Evolutionary conservation across 1,140 invertebrate genomes (phyloP), one percentile per base, ranked within the genome.

Genomic region (Dendroctonus ponderosae): DNA sequence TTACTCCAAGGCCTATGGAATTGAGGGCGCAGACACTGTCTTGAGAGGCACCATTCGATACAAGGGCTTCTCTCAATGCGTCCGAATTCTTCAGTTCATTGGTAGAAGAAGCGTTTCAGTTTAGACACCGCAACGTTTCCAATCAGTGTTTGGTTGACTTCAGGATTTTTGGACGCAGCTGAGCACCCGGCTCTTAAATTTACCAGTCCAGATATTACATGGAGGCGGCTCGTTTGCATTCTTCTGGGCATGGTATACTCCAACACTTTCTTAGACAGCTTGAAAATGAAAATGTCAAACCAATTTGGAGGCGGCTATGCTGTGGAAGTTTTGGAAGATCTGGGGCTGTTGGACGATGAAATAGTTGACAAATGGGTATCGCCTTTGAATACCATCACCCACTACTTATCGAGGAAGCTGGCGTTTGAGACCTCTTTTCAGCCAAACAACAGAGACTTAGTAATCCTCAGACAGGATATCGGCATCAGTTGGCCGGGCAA

Each of bases 191-290:
- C 87, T 72, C 82, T 99, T 4, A 97, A 99, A 80, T 91, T n/a
- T n/a, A n/a, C n/a, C n/a, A n/a, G n/a, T 60, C 96, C 97, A 2
- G 93, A 97, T 67, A 90, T 99, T 5, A 97, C 96, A 5, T 99
- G 97, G 97, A 86, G 93, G 75, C 87, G 94, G 75, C 85, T 98
- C 38, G 86, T 98, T 40, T 96, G 93, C 72, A 89, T 89, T 70
- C 79, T 96, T 26, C 80, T 98, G 26, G 95, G 94, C 3, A 81
- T 96, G 62, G 84, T 91, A 51, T 90, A 92, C 71, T 82, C 85
- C 9, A 92, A 94, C 70, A 95, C 98, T 58, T 94, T 99, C 80
- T 92, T 91, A 71, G 95, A 96, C 75, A 97, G 97, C 76, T 80
- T 99, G 6, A 94, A 91, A 77, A 88, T 89, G 44, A 86, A 93